Conservation (phyloP, 2,113 vertebrate species). For the Scalopus aquaticus region DNA sequence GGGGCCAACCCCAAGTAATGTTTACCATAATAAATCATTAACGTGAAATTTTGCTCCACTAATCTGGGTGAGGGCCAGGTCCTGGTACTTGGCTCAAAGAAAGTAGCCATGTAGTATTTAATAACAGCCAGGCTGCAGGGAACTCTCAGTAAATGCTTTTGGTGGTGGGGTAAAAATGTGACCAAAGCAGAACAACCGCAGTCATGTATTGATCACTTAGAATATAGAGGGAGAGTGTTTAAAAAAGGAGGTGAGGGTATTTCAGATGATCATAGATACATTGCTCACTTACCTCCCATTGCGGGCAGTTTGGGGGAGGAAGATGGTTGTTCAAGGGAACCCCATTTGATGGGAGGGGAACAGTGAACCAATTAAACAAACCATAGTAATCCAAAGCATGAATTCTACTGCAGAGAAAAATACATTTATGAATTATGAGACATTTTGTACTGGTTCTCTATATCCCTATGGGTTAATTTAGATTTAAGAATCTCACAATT, state of each 20-base stretch:
- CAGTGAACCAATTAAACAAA: background rate
- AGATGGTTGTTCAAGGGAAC: background rate
- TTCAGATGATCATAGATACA: background rate
- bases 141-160: constrained; percentile 2
- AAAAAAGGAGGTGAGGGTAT: background rate
- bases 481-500: background rate
- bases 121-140: constrained; percentile 35
- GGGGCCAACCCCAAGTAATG: background rate
- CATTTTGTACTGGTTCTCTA: background rate
- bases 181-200: background rate
- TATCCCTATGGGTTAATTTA: background rate
- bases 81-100: constrained; percentile 49
- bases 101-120: constrained; percentile 56
- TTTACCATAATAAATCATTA: constrained; percentile 69
- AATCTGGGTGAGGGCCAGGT: constrained; percentile 46
- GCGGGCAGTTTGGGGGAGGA: background rate
- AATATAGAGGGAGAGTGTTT: background rate
- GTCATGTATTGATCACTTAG: constrained; percentile 26
- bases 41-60: constrained; percentile 51
- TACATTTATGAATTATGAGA: background rate
- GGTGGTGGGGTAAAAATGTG: constrained; percentile 14
- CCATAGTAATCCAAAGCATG: background rate
- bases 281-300: background rate
- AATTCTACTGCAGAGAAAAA: background rate
- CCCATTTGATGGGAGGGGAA: background rate